phyloP scores from a whole-genome alignment of 2,113 vertebrate genomes.

The Tetraodon nigroviridis region DNA sequence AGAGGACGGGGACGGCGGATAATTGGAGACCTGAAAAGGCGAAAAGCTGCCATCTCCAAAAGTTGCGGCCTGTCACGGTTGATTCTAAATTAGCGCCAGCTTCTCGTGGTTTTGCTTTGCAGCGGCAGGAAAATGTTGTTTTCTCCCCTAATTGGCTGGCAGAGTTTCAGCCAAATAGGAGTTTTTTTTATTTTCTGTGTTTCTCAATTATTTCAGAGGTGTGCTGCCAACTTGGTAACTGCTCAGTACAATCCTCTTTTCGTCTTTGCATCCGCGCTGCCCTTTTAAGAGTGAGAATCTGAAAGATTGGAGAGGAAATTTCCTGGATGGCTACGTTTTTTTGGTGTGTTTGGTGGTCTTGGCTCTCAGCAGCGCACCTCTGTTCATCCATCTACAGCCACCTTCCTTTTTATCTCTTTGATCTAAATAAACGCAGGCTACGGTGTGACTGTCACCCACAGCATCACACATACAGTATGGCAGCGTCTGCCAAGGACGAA shows the following conservation, averaged over 20 bases:
- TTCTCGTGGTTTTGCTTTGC: slow-evolving; percentile 36
- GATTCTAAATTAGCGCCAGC: slow-evolving; percentile 52
- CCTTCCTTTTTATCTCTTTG: slow-evolving; percentile 19
- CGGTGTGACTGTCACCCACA: slow-evolving; percentile 33
- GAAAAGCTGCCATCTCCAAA: slow-evolving; percentile 28
- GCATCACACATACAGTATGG: slow-evolving; percentile 46
- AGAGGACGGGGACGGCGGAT: slow-evolving; percentile 42
- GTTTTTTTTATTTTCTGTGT: slow-evolving; percentile 22
- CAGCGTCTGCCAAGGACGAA: slow-evolving; percentile 54
- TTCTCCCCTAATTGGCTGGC: slow-evolving; percentile 53
- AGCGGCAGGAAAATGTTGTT: slow-evolving; percentile 29
- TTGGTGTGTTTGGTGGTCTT: too few relatives aligned
- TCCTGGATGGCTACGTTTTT: too few relatives aligned
- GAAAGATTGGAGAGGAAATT: too few relatives aligned
- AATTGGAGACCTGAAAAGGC: slow-evolving; percentile 53
- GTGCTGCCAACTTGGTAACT: slow-evolving; percentile 8
- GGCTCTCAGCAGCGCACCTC: neutral
- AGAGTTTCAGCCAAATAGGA: slow-evolving; percentile 41
- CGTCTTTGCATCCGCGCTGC: too few relatives aligned
- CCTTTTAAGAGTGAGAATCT: too few relatives aligned
- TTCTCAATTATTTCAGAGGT: slow-evolving; percentile 35
- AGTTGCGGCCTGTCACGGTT: slow-evolving; percentile 49
- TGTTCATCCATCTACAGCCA: slow-evolving; percentile 10
- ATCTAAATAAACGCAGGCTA: slow-evolving; percentile 54
- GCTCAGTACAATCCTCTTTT: neutral